phyloP scores from a whole-genome alignment of 2,113 vertebrate genomes.

The Athene noctua region DNA sequence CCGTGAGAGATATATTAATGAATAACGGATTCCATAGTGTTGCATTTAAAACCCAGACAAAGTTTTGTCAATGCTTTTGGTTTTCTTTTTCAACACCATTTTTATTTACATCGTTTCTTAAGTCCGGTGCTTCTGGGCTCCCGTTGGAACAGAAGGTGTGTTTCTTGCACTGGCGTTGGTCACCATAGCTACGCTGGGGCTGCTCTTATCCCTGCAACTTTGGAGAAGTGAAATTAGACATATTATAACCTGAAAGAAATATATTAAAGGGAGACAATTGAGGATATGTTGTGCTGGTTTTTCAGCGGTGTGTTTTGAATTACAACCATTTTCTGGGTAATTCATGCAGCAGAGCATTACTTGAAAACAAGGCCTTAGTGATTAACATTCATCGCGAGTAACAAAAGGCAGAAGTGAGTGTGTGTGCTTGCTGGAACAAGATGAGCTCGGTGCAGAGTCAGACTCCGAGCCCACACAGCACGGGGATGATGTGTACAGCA shows the following conservation, averaged over 20 bases:
- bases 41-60: not conserved
- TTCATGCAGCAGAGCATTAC: not conserved
- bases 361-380: not conserved
- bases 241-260: not conserved
- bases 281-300: not conserved
- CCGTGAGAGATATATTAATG: not conserved
- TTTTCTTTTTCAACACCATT: not conserved
- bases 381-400: not conserved
- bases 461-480: not conserved
- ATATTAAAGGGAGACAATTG: not conserved
- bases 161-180: not conserved
- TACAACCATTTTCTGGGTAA: not conserved
- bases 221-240: constrained; percentile 9
- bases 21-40: not conserved
- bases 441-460: not conserved
- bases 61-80: not conserved
- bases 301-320: not conserved
- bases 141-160: not conserved
- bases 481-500: rapidly evolving
- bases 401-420: not conserved
- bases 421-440: not conserved
- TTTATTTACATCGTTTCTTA: not conserved
- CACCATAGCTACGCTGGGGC: constrained; percentile 32
- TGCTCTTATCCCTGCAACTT: not conserved
- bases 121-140: not conserved